Base-by-base conservation (phyloP, 2,797 vertebrate genomes). In the Trachurus trachurus region DNA sequence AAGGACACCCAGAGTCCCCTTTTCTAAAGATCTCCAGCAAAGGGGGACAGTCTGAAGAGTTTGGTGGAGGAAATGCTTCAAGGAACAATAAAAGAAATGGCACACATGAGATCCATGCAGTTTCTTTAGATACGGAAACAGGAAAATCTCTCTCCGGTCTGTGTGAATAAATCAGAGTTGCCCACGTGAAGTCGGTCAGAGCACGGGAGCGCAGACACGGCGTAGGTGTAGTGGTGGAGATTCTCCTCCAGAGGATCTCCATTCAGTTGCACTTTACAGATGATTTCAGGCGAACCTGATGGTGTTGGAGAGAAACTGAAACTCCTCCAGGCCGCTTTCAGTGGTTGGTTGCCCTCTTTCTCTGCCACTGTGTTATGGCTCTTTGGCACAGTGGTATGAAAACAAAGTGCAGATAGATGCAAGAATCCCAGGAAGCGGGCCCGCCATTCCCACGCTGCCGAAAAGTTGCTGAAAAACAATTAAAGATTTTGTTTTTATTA, bases 381-480 rank as follows among this genome's bases (percentile, higher is more conserved):
- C 74, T 66, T 76, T 85, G 83, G 81, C 49, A n/a, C 45, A 37
- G 13, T 70, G 78, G 79, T 82, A 89, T 91, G 82, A 91, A 90
- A 92, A 88, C 84, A 90, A 72, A 76, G 49, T 73, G 53, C 52
- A 71, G 58, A 75, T 37, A 59, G 61, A 70, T 74, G 53, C 50
- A 76, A 56, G 79, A 75, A 60, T 44, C 19, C 42, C 53, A 58
- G 54, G n/a, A 6, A 47, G 52, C 49, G 12, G 10, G 47, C 19
- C 45, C 42, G 42, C 0, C 31, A 12, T 71, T 80, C 71, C 58
- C 21, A 81, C 67, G 47, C 56, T 63, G 50, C 16, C 1, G 26
- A 26, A 26, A 26, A 26, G 26, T 26, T 26, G 26, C 26, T 26
- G 26, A 26, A n/a, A n/a, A n/a, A n/a, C n/a, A n/a, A n/a, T n/a